A percentile compares a stretch with the other conserved stretches of the same genome.
These are phyloP conservation scores for Hetaerina titia DNA, from an alignment of 2,888 invertebrate species.

Conservation along the genomic window DNA sequence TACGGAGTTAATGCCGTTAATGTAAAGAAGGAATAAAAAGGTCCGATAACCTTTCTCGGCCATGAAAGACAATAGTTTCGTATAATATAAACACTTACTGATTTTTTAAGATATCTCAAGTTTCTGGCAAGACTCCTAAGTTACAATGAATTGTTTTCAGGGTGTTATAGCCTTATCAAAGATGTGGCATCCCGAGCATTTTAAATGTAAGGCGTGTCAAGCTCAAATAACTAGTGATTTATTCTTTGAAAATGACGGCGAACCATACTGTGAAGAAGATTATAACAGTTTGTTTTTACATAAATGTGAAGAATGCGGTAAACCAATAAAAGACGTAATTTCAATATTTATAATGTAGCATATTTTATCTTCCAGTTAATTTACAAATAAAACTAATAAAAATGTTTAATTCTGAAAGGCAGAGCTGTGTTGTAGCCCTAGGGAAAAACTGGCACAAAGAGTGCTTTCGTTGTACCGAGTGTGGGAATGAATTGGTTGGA, in stretches of 20 bases:
- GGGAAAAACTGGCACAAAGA: constrained; percentile 20
- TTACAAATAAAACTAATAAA: not conserved
- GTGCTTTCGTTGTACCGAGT: constrained; percentile 3
- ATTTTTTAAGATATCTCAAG: too few species aligned
- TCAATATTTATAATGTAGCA: not conserved
- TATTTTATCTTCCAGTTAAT: not conserved
- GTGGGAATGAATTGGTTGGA: not conserved
- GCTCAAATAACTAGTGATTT: constrained; percentile 81
- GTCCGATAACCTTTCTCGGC: too few species aligned
- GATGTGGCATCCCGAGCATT: constrained; percentile 83
- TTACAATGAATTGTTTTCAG: constrained; percentile 74
- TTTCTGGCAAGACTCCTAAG: constrained; percentile 14
- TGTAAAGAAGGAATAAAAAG: too few species aligned
- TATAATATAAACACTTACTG: too few species aligned
- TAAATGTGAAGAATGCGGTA: constrained; percentile 81
- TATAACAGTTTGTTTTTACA: constrained; percentile 83
- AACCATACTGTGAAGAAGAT: constrained; percentile 83
- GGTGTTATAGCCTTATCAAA: constrained; percentile 81
- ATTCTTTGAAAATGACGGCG: constrained; percentile 82
- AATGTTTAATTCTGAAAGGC: not conserved
- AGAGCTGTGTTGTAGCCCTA: constrained; percentile 24
- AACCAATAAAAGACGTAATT: constrained; percentile 82
- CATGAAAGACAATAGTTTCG: too few species aligned
- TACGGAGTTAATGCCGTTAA: too few species aligned
- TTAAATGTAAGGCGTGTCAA: constrained; percentile 81